phyloP scores from a whole-genome alignment of 1,140 invertebrate genomes.

The Orius laevigatus region DNA sequence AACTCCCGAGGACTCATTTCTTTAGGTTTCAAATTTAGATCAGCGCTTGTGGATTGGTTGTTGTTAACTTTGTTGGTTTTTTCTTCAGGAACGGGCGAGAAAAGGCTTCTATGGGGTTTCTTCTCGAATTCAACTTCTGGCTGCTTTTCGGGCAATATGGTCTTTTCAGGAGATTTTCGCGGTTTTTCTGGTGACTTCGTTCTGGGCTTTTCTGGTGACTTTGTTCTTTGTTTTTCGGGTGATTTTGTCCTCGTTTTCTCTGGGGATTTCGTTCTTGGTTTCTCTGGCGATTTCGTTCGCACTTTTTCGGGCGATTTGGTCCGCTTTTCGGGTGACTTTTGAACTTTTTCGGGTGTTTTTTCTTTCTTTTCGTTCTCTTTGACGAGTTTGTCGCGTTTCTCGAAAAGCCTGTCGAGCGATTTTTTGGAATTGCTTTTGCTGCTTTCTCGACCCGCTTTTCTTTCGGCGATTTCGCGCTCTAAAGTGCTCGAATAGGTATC shows the following conservation, averaged over 20 bases:
- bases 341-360: conserved; percentile 11
- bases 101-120: conserved; percentile 9
- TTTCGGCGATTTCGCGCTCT: conserved; percentile 21
- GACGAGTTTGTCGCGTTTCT: conserved; percentile 19
- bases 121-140: background rate
- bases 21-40: conserved; percentile 1
- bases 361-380: conserved; percentile 17
- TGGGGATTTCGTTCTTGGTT: conserved; percentile 13
- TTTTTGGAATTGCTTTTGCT: conserved; percentile 19
- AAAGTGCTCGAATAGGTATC: conserved; percentile 14
- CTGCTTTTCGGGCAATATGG: background rate
- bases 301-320: conserved; percentile 1
- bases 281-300: conserved; percentile 15
- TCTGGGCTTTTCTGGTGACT: conserved; percentile 12
- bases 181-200: conserved; percentile 16
- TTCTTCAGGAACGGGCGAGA: conserved; percentile 13
- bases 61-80: conserved; percentile 4
- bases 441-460: conserved; percentile 16
- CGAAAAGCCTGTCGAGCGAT: conserved; percentile 20
- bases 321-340: background rate
- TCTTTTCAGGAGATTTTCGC: conserved; percentile 4
- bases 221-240: conserved; percentile 7
- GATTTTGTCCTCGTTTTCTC: conserved; percentile 11
- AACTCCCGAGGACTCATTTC: conserved; percentile 6
- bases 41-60: conserved; percentile 12